phyloP scores from a whole-genome alignment of 1,140 invertebrate genomes.

The Meloidogyne floridensis region DNA sequence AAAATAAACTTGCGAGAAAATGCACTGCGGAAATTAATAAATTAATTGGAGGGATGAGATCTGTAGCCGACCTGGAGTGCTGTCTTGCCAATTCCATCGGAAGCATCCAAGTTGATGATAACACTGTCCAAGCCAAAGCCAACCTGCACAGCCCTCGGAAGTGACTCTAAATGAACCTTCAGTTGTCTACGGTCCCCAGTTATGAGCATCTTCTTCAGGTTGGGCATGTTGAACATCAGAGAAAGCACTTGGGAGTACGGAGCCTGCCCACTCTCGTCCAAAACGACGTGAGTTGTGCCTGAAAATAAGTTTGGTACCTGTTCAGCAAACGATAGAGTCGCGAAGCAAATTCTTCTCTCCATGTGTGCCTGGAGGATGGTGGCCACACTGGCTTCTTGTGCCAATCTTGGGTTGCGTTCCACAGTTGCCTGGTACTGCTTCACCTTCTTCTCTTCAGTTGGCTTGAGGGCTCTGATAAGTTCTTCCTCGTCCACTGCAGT shows the following conservation, averaged over 20 bases:
- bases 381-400: background rate
- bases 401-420: background rate
- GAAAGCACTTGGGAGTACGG: background rate
- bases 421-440: background rate
- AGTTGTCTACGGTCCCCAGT: constrained; percentile 5
- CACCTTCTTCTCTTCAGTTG: background rate
- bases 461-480: background rate
- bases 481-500: constrained; percentile 12
- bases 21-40: too few species aligned
- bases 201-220: background rate
- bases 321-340: constrained; percentile 3
- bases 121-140: constrained; percentile 17
- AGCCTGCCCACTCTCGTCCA: constrained; percentile 5
- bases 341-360: background rate
- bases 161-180: background rate
- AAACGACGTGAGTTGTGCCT: background rate
- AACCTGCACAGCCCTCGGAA: background rate
- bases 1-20: too few species aligned
- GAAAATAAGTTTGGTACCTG: background rate
- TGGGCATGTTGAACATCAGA: background rate
- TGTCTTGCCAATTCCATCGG: background rate
- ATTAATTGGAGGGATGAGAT: too few species aligned
- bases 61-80: background rate
- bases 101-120: background rate
- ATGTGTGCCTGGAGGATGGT: background rate